Evolutionary conservation across 2,113 vertebrate species (phyloP).

Genomic region (Nerophis lumbriciformis): DNA sequence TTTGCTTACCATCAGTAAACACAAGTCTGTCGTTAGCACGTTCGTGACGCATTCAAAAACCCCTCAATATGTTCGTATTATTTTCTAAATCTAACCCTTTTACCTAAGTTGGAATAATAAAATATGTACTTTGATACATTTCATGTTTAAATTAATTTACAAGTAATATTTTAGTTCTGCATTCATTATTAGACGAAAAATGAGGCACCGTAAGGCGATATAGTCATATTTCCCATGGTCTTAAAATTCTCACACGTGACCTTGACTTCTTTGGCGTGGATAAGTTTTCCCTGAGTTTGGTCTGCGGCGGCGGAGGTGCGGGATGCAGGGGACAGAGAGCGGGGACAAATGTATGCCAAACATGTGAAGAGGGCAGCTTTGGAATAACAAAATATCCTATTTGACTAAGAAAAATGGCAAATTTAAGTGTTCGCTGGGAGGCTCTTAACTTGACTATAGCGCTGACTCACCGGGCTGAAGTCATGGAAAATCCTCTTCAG

Average conservation of each 20-base stretch:
- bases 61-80: too few relatives aligned
- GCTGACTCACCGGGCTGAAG: constrained; percentile 26
- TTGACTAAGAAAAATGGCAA: constrained; percentile 47
- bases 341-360: constrained; percentile 1
- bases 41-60: too few relatives aligned
- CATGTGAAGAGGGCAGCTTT: constrained; percentile 20
- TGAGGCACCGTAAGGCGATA: too few relatives aligned
- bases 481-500: constrained; percentile 54
- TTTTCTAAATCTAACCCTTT: too few relatives aligned
- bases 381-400: background rate
- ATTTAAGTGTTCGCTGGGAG: constrained; percentile 16
- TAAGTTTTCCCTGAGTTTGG: constrained; percentile 27
- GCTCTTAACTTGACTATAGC: constrained; percentile 5
- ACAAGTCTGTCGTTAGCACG: too few relatives aligned
- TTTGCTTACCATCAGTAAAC: too few relatives aligned
- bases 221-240: background rate
- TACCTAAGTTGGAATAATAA: too few relatives aligned
- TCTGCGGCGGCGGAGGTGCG: constrained; percentile 9
- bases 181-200: background rate
- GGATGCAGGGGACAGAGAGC: constrained; percentile 20
- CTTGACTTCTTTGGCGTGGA: background rate
- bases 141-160: background rate
- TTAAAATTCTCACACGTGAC: constrained; percentile 12
- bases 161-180: background rate
- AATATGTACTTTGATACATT: too few relatives aligned